phyloP scores from a whole-genome alignment of 2,797 vertebrate species.

The Liasis olivaceus region DNA sequence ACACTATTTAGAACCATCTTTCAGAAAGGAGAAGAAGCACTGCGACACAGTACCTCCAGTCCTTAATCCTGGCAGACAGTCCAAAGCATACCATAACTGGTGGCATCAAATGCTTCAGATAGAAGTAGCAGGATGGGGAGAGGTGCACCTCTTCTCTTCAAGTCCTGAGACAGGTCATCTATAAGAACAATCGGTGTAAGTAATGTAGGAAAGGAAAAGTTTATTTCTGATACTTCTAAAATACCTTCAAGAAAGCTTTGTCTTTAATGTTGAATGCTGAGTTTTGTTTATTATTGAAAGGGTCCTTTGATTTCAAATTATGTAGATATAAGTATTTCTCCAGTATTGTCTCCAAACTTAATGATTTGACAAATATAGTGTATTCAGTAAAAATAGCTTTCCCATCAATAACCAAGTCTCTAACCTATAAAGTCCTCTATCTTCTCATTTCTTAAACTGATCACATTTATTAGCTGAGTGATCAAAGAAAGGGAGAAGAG shows the following conservation, averaged over 20 bases:
- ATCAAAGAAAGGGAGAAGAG: background rate
- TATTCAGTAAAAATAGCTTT: background rate
- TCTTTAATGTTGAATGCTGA: background rate
- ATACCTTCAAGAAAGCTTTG: background rate
- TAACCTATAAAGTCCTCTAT: background rate
- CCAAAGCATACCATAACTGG: background rate
- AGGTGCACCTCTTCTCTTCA: background rate
- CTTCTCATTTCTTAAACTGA: background rate
- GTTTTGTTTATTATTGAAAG: background rate
- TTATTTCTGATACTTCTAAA: background rate
- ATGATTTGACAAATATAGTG: background rate
- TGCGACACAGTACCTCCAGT: background rate
- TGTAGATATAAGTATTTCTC: background rate
- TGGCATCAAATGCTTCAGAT: background rate
- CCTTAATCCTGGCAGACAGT: background rate
- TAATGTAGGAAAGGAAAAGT: background rate
- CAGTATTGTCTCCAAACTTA: background rate
- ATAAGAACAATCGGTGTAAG: background rate
- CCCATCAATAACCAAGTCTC: background rate
- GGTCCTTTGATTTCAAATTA: background rate
- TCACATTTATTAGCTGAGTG: background rate
- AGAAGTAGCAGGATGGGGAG: background rate
- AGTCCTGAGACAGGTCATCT: background rate
- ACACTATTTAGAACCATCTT: background rate
- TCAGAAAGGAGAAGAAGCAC: background rate